These are phyloP conservation scores for Eristalinus sepulchralis DNA, from an alignment of 2,888 invertebrate genomes.

Conservation along the genomic window DNA sequence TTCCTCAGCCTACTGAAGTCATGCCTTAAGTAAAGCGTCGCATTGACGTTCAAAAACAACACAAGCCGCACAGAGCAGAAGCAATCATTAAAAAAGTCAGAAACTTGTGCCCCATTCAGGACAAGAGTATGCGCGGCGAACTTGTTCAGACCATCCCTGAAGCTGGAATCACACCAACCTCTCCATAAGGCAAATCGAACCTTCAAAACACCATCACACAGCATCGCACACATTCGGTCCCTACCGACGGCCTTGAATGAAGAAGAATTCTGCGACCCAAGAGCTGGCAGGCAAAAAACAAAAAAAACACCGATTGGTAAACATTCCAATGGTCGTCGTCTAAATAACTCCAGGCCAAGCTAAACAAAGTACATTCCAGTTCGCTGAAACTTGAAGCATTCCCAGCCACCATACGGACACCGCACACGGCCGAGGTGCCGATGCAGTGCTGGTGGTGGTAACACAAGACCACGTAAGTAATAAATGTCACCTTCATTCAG, in stretches of 20 bases:
- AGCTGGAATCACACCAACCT: too few species aligned
- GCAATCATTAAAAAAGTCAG: too few species aligned
- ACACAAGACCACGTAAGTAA: slow-evolving; percentile 63
- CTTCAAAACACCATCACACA: background rate
- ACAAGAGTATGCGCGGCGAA: too few species aligned
- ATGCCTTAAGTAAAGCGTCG: too few species aligned
- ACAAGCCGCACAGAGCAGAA: too few species aligned
- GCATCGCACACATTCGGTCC: background rate
- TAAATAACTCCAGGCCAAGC: slow-evolving; percentile 1
- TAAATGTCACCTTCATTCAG: slow-evolving; percentile 70
- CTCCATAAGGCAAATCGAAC: too few species aligned
- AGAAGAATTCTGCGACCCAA: background rate
- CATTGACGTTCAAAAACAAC: too few species aligned
- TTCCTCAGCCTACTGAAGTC: too few species aligned
- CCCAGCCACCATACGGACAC: slow-evolving; percentile 5
- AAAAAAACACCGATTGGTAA: background rate
- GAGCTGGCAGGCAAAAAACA: background rate
- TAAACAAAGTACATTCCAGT: slow-evolving; percentile 28
- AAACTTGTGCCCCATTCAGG: too few species aligned
- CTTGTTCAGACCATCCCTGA: too few species aligned
- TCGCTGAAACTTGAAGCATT: slow-evolving; percentile 4
- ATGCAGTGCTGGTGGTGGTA: background rate
- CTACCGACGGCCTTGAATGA: background rate
- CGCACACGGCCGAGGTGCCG: background rate
- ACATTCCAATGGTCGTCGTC: slow-evolving; percentile 20